These are phyloP conservation scores for Bubo bubo DNA, from an alignment of 2,113 vertebrate genomes.

Conservation along the genomic window DNA sequence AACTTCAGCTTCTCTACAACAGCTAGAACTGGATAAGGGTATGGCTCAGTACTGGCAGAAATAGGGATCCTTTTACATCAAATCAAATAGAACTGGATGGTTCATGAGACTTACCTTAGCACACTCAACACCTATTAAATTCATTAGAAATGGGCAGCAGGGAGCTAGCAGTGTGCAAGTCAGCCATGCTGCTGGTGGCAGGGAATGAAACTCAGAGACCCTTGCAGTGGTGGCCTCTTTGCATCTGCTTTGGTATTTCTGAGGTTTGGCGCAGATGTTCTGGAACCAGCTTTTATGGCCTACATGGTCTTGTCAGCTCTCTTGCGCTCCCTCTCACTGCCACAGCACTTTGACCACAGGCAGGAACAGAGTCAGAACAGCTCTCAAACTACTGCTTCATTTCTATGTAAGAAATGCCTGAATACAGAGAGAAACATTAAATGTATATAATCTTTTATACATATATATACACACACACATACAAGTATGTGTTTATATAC, in stretches of 20 bases:
- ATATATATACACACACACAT: not conserved
- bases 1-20: not conserved
- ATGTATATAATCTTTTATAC: not conserved
- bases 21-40: not conserved
- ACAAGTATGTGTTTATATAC: not conserved
- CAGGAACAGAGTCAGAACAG: not conserved
- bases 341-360: not conserved
- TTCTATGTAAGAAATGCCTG: not conserved
- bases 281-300: not conserved
- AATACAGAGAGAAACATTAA: not conserved
- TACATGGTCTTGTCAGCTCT: not conserved
- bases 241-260: not conserved
- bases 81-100: not conserved
- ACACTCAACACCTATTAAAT: not conserved
- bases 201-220: not conserved
- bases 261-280: not conserved
- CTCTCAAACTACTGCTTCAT: not conserved
- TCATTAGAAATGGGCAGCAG: not conserved
- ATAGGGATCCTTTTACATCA: not conserved
- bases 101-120: not conserved
- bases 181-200: not conserved
- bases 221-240: not conserved
- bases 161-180: not conserved
- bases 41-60: not conserved
- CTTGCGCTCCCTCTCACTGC: too few species aligned